phyloP scores from a whole-genome alignment of 2,113 vertebrate genomes.

The Bubo blakistoni region DNA sequence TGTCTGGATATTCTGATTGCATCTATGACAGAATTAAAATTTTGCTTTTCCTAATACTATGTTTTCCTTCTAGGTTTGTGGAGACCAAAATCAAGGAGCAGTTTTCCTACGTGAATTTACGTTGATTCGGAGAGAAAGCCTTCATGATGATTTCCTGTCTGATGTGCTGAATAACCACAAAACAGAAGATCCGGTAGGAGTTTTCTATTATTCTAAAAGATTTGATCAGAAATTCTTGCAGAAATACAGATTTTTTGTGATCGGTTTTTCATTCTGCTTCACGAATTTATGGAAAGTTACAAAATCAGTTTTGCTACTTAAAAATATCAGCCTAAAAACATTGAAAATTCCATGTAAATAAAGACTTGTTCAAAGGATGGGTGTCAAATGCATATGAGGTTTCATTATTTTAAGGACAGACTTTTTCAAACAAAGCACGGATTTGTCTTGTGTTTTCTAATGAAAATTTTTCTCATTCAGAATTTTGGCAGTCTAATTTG shows the following conservation, averaged over 20 bases:
- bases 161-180: slow-evolving; percentile 81
- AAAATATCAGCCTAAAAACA: neutral
- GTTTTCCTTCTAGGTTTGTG: slow-evolving; percentile 76
- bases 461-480: neutral
- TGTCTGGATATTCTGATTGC: neutral
- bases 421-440: neutral
- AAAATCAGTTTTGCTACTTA: neutral
- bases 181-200: slow-evolving; percentile 86
- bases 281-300: neutral
- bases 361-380: neutral
- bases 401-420: neutral
- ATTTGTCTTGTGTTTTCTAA: neutral
- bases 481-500: neutral
- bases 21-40: neutral
- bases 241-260: neutral
- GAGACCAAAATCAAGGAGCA: slow-evolving; percentile 80
- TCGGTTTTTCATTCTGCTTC: neutral
- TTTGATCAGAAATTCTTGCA: neutral
- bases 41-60: neutral
- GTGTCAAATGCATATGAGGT: neutral
- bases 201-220: neutral
- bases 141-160: slow-evolving; percentile 85
- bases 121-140: slow-evolving; percentile 86
- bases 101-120: slow-evolving; percentile 94
- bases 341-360: neutral